Base-by-base conservation (phyloP, 53 echinoderm and acorn worm species). In the Hippasteria phrygiana region DNA sequence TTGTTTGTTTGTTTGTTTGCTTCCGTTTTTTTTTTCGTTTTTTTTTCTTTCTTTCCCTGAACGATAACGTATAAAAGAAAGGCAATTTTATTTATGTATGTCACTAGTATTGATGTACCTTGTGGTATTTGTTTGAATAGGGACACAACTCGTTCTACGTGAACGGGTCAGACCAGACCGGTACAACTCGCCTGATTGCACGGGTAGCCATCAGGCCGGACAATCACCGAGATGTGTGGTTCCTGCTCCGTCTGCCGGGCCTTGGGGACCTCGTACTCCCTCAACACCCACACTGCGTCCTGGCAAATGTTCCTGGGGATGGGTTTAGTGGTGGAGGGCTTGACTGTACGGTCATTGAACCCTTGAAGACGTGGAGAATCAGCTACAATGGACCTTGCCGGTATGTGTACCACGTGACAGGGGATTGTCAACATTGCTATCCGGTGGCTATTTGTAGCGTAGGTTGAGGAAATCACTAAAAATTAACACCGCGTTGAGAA, bases 111-210 rank as follows among this genome's bases (percentile, higher is more conserved):
- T n/a, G n/a, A n/a, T n/a, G n/a, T n/a, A n/a, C n/a, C n/a, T n/a
- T n/a, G 11, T 5, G 46, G 46, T 45, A 45, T 22, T 35, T 43
- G 6, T 39, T 50, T 9, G 17, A 12, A 11, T n/a, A 92, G 92
- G 88, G 74, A 62, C 88, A 88, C 77, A 92, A 92, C 65, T 92
- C 92, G 2, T 82, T 92, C 22, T 92, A 92, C 83, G 74, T 83
- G 55, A 88, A 48, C 40, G 92, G 92, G 14, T 43, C 83, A 0
- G 83, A 83, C 45, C 65, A 67, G 29, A 53, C 87, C 28, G 92
- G 92, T 48, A 67, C 74, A 39, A 71, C 71, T 20, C 88, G 93
- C 59, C 80, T 93, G 64, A 90, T 93, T 2, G 74, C 79, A 11
- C 78, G 90, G 87, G 78, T 93, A 11, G 93, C 87, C 41, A 79